phyloP scores from a whole-genome alignment of 2,113 vertebrate genomes.

The Rhea americana region DNA sequence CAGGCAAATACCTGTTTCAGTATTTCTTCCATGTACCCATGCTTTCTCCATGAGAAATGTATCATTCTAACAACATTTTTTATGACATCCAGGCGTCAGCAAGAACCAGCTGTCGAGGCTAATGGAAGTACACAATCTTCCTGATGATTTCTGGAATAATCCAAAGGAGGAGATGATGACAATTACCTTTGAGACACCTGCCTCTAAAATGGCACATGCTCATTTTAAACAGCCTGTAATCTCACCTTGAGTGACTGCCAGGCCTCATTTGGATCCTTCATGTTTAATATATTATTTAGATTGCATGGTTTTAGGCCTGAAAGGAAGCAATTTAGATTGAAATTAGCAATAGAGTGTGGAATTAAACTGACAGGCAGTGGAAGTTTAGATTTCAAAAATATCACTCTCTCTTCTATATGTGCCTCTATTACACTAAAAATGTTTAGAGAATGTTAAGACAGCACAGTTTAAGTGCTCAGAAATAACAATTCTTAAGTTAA shows the following conservation, averaged over 20 bases:
- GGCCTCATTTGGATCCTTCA: conserved; percentile 68
- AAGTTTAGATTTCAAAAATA: conserved; percentile 52
- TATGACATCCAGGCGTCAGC: conserved; percentile 32
- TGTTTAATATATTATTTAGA: conserved; percentile 74
- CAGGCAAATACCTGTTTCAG: conserved; percentile 27
- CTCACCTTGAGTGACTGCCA: conserved; percentile 68
- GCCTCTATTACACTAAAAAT: conserved; percentile 10
- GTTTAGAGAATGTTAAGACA: neutral
- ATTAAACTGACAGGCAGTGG: conserved; percentile 43
- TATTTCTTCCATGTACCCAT: neutral
- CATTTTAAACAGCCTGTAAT: conserved; percentile 63
- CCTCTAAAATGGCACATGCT: conserved; percentile 67
- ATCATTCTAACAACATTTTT: conserved; percentile 48
- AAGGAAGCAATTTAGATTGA: conserved; percentile 64
- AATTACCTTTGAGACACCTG: conserved; percentile 70
- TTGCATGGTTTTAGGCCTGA: conserved; percentile 51
- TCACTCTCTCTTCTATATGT: neutral
- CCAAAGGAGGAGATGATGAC: conserved; percentile 64
- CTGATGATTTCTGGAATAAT: conserved; percentile 72
- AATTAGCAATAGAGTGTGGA: conserved; percentile 52
- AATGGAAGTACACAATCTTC: conserved; percentile 68
- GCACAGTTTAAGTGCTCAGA: conserved; percentile 8
- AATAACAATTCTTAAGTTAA: neutral
- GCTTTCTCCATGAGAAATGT: conserved; percentile 36
- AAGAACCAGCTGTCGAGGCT: conserved; percentile 57